phyloP scores from a whole-genome alignment of 2,113 vertebrate genomes.

The Sinosuthora webbiana region DNA sequence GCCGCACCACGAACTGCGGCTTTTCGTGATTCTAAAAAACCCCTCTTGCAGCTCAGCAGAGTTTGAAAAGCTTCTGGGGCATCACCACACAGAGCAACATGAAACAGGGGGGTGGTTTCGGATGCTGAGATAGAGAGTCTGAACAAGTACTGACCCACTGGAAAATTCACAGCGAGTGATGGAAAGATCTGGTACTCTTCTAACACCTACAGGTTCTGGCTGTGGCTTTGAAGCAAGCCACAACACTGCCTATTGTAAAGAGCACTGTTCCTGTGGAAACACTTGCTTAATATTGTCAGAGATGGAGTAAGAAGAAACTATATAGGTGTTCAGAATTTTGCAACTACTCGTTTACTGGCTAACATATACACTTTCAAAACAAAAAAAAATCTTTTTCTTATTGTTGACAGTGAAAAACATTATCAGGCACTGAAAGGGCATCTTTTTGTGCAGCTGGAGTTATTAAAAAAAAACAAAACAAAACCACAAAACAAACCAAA shows the following conservation, averaged over 20 bases:
- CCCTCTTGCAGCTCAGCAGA: neutral
- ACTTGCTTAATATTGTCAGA: conserved; percentile 33
- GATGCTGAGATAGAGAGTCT: neutral
- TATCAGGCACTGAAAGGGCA: neutral
- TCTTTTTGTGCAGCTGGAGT: neutral
- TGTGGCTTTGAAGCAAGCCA: conserved; percentile 54
- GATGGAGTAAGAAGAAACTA: neutral
- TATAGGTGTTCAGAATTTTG: neutral
- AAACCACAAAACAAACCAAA: neutral
- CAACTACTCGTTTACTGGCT: neutral
- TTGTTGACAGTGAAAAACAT: neutral
- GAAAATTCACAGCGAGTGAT: conserved; percentile 56
- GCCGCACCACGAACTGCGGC: rapidly evolving
- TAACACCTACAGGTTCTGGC: conserved; percentile 50
- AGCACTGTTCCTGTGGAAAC: conserved; percentile 76
- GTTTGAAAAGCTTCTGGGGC: neutral
- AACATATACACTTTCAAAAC: neutral
- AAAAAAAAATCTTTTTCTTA: neutral
- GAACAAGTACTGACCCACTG: conserved; percentile 48
- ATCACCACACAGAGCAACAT: neutral
- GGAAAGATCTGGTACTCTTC: conserved; percentile 68
- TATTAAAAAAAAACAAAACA: neutral
- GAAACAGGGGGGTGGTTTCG: neutral
- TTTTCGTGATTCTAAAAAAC: neutral
- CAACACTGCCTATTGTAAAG: conserved; percentile 49